Conservation (phyloP, 2,113 vertebrate species). For the Anseranas semipalmata region DNA sequence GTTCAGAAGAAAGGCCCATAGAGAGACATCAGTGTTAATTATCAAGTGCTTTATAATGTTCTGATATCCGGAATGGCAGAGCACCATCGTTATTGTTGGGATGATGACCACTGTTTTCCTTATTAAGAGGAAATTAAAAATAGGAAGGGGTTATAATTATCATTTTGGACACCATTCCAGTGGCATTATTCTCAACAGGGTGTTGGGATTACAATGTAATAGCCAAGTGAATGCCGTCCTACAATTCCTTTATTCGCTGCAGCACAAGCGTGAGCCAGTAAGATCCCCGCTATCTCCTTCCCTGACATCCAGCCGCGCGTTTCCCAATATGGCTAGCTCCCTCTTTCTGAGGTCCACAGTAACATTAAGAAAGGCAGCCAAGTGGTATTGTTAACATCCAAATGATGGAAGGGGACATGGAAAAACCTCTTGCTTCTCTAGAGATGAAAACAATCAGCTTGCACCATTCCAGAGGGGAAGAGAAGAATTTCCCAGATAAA, state of each 20-base stretch:
- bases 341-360: neutral
- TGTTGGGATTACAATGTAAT: neutral
- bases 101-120: neutral
- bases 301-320: neutral
- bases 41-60: neutral
- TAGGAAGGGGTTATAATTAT: conserved; percentile 46
- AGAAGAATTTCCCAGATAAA: neutral
- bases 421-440: neutral
- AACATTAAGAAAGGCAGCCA: conserved; percentile 28
- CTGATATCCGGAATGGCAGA: conserved; percentile 42
- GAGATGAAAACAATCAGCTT: conserved; percentile 4
- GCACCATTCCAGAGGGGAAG: neutral
- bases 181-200: neutral
- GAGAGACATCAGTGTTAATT: neutral
- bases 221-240: conserved; percentile 19
- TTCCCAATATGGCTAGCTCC: neutral
- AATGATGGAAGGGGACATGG: neutral
- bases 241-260: neutral
- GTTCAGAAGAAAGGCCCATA: neutral
- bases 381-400: neutral
- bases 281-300: neutral
- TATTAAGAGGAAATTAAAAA: conserved; percentile 54
- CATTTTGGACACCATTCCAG: conserved; percentile 6
- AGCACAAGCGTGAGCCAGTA: neutral
- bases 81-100: neutral